phyloP scores from a whole-genome alignment of 2,113 vertebrate species.

The Dromaius novaehollandiae region DNA sequence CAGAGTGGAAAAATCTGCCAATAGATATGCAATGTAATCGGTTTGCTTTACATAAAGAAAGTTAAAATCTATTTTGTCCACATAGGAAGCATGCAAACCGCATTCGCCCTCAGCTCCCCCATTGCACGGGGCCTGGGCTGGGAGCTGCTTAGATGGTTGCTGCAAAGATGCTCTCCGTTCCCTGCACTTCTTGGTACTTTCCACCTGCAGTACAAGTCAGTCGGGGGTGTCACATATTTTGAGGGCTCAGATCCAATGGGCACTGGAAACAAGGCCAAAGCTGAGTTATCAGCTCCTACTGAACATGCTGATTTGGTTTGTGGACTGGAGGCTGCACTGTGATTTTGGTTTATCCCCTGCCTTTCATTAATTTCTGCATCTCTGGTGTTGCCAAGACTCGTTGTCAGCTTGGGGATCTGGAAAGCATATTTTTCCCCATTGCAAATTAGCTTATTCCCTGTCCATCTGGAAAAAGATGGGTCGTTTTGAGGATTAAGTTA shows the following conservation, averaged over 20 bases:
- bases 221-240: background rate
- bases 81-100: background rate
- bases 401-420: background rate
- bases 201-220: background rate
- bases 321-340: background rate
- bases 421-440: background rate
- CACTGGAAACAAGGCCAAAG: background rate
- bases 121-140: too few species aligned
- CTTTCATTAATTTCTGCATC: background rate
- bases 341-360: background rate
- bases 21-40: background rate
- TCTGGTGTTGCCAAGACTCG: background rate
- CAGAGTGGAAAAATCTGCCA: background rate
- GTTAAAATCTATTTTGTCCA: background rate
- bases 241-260: background rate
- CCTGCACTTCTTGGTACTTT: background rate
- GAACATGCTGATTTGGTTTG: background rate
- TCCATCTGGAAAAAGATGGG: background rate
- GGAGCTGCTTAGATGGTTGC: background rate
- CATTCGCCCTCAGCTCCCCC: background rate
- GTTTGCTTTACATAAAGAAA: background rate
- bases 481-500: background rate
- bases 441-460: background rate
- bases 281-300: too few species aligned
- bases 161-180: background rate